These are phyloP conservation scores for Strigamia transsilvanica DNA, from an alignment of 2,888 invertebrate species.

Conservation along the genomic window DNA sequence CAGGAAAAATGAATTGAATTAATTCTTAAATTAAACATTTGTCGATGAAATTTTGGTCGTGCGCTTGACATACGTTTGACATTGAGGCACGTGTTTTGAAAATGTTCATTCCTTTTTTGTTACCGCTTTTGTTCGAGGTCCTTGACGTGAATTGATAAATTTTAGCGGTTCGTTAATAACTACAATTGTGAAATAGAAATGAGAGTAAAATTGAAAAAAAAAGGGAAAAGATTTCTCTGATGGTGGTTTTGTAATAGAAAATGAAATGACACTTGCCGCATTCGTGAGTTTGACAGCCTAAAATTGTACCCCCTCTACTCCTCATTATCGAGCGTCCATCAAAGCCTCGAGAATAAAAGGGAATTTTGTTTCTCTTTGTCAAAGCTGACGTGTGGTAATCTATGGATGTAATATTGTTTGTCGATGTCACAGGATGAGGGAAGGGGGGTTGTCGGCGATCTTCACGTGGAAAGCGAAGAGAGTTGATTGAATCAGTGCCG, in stretches of 20 bases:
- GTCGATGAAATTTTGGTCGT: no score
- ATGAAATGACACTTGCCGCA: conserved; percentile 20
- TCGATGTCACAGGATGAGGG: neutral
- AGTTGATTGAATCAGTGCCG: conserved; percentile 15
- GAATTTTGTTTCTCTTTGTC: neutral
- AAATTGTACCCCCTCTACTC: neutral
- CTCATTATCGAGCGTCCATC: conserved; percentile 20
- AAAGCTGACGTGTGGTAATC: neutral
- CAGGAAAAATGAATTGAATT: neutral
- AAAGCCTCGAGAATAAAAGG: neutral
- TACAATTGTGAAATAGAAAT: conserved; percentile 4
- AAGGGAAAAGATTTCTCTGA: neutral
- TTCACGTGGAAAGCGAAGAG: neutral
- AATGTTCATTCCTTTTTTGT: neutral
- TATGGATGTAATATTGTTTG: conserved; percentile 9
- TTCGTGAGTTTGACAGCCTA: conserved; percentile 8
- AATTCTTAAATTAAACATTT: no score
- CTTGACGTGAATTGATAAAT: conserved; percentile 16
- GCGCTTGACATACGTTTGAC: neutral
- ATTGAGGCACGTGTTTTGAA: neutral
- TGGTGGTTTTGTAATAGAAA: neutral
- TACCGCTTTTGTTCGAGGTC: neutral
- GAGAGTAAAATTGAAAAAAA: conserved; percentile 6
- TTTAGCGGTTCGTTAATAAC: conserved; percentile 24
- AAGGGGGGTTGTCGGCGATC: neutral